Evolutionary conservation across 2,888 invertebrate genomes (phyloP).

Genomic region (Yponomeuta cagnagella): DNA sequence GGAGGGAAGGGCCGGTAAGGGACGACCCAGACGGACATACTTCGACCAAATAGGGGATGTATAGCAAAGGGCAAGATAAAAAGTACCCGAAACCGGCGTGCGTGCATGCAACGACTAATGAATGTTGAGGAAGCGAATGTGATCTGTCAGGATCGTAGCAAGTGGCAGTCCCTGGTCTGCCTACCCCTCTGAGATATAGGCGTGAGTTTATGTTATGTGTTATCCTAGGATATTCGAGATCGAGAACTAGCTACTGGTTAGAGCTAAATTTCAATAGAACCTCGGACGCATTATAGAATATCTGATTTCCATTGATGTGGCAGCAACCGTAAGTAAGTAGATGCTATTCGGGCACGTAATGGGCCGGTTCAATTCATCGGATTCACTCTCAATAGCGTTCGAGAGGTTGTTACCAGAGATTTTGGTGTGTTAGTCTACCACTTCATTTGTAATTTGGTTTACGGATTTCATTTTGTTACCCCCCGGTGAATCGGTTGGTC

Average conservation of each 20-base stretch:
- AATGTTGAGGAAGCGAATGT: too few species aligned
- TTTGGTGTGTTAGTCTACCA: slow-evolving; percentile 19
- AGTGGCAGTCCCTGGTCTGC: too few species aligned
- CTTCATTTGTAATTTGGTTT: slow-evolving; percentile 63
- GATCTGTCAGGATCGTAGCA: too few species aligned
- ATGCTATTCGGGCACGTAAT: slow-evolving; percentile 4
- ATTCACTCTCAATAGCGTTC: slow-evolving; percentile 3
- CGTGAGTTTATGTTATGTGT: too few species aligned
- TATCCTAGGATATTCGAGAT: neutral
- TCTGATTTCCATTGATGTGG: neutral
- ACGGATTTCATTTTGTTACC: slow-evolving; percentile 44
- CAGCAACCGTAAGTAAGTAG: neutral
- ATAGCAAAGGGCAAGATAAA: too few species aligned
- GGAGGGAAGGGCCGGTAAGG: too few species aligned
- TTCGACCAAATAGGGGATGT: too few species aligned
- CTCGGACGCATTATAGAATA: neutral
- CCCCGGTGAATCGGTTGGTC: neutral
- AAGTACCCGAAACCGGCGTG: too few species aligned
- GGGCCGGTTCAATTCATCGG: neutral
- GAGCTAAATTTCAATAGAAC: neutral
- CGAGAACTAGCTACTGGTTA: neutral
- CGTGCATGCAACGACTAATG: too few species aligned
- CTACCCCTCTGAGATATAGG: too few species aligned
- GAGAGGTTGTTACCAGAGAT: slow-evolving; percentile 9
- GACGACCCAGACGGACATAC: too few species aligned